These are phyloP conservation scores for Psittacula derbiana DNA, from an alignment of 2,797 vertebrate genomes.

Conservation along the genomic window DNA sequence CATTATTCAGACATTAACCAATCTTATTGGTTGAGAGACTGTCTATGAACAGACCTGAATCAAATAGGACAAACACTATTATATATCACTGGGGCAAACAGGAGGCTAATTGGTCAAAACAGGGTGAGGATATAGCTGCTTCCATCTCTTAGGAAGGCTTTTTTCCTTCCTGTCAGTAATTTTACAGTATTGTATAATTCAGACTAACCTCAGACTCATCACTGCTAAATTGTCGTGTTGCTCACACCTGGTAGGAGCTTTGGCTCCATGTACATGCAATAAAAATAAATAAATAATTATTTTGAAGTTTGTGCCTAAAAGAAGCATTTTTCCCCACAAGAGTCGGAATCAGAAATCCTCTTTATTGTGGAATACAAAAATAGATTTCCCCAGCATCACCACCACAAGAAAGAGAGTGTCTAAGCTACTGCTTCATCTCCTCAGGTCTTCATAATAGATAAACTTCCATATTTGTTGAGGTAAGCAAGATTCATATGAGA, in stretches of 20 bases:
- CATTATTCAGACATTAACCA: neutral
- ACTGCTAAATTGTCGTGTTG: neutral
- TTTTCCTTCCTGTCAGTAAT: neutral
- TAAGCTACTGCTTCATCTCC: neutral
- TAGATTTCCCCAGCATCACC: neutral
- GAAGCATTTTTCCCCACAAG: neutral
- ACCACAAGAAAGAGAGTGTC: neutral
- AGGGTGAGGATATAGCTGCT: neutral
- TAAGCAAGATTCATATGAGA: neutral
- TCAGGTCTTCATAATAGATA: neutral
- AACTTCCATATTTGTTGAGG: neutral
- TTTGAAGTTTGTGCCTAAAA: neutral
- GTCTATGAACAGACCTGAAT: neutral
- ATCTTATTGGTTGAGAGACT: neutral
- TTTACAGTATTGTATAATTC: neutral
- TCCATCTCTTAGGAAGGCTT: neutral
- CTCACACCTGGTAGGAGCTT: neutral
- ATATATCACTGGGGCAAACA: neutral
- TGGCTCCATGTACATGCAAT: fast-evolving
- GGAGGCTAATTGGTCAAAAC: neutral
- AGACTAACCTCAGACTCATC: neutral
- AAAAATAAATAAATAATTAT: neutral
- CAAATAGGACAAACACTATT: fast-evolving
- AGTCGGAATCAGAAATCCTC: neutral
- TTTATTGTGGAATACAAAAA: neutral